Base-by-base conservation (phyloP, 2,113 vertebrate species). In the Gopherus flavomarginatus region DNA sequence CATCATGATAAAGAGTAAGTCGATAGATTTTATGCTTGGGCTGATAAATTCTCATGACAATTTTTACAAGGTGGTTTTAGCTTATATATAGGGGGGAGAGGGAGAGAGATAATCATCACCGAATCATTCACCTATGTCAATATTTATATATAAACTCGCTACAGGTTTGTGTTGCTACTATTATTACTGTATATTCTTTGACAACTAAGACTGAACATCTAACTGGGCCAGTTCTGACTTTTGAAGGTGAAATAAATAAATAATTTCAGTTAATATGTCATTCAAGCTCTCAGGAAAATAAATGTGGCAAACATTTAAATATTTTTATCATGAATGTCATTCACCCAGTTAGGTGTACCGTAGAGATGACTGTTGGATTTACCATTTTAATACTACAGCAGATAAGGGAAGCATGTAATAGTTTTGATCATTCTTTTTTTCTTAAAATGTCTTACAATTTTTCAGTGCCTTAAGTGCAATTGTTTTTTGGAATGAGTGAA, bases 371-470 rank as follows among this genome's bases (percentile, higher is more conserved):
- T 59, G 14, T 50, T 31, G 79, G 2, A 35, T 52, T 93, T 94
- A 91, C 21, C 10, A 54, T 65, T 86, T 90, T 79, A 11, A 62
- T 69, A 88, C 2, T 52, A 57, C 38, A 59, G 38, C 44, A 24
- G 42, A 1, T 17, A 77, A 1, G 0, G 0, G 69, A 8, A 90
- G 59, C 31, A 52, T n/a, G 3, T 5, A 94, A 26, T 5, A 17
- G 4, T 82, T 72, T 77, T 19, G 27, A 81, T 7, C 42, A 24
- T 90, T 2, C 4, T 80, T 59, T 2, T 83, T 0, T 81, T 2
- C 3, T 14, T 88, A 85, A 90, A 29, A 49, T 11, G 1, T 53
- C 81, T 78, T 47, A 14, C 38, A 42, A 78, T 16, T 47, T 44
- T 78, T 59, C 7, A 38, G 5, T 21, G 3, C 19, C 90, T 93